Evolutionary conservation across 30 jellyfish, hydroid and myxozoan species (phyloP).

Genomic region (Calvadosia cruxmelitensis): DNA sequence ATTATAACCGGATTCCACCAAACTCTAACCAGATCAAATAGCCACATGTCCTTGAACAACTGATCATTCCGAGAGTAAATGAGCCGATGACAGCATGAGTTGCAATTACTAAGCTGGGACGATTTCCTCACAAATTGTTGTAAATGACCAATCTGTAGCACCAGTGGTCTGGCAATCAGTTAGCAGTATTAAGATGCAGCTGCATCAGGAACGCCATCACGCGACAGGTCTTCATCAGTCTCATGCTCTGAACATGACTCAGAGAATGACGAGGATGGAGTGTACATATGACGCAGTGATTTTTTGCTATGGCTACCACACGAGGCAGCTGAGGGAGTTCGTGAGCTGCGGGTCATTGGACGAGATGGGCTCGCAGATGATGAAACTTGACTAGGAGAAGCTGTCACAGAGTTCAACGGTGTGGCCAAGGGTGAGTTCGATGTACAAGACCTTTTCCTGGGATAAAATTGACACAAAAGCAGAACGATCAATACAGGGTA

Average conservation of each 20-base stretch:
- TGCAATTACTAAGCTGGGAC: too few relatives aligned
- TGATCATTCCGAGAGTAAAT: too few relatives aligned
- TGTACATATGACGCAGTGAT: slow-evolving; percentile 54
- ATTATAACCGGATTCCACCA: too few relatives aligned
- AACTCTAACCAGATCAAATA: too few relatives aligned
- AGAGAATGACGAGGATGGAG: slow-evolving; percentile 62
- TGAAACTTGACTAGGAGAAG: slow-evolving; percentile 1
- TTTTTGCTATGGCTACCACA: slow-evolving; percentile 47
- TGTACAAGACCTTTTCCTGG: not conserved
- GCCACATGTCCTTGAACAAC: too few relatives aligned
- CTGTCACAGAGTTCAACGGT: not conserved
- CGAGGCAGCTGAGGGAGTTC: slow-evolving; percentile 58
- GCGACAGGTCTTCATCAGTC: slow-evolving; percentile 50
- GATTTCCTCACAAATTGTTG: too few relatives aligned
- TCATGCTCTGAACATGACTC: slow-evolving; percentile 68
- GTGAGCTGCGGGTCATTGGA: slow-evolving; percentile 34
- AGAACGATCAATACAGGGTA: too few relatives aligned
- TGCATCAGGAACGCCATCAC: slow-evolving; percentile 30
- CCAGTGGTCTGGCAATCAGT: too few relatives aligned
- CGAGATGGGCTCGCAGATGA: slow-evolving; percentile 27
- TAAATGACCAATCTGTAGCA: too few relatives aligned
- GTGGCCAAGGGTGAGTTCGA: not conserved
- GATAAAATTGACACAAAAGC: too few relatives aligned
- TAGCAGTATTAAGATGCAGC: not conserved
- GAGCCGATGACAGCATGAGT: too few relatives aligned